Base-by-base conservation (phyloP, 2,888 invertebrate genomes). In the Meiosimyza platycephala region DNA sequence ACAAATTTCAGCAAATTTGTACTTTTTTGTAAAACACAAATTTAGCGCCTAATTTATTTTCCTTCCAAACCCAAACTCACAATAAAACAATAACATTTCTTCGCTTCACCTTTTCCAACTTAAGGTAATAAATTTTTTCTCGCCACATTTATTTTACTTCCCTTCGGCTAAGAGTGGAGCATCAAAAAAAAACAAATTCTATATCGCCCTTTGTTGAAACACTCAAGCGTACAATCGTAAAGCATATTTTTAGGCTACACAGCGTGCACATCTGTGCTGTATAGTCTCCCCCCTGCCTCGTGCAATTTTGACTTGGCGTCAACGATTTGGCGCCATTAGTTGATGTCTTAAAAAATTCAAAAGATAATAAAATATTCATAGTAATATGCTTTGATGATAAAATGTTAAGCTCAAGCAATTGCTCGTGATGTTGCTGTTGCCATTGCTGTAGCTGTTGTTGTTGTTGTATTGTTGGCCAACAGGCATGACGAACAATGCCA, bases 281-380 rank as follows among this genome's bases (percentile, higher is more conserved):
- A 22, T 1, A 22, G 15, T 28, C 16, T 5, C 28, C 57, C 28
- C 12, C 57, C 22, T 16, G 22, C 22, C 13, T 28, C 22, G 2
- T 15, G 18, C 22, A 28, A 28, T 57, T 57, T 16, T 13, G 9
- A 18, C 48, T 22, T 55, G 63, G 57, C 64, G 70, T 71, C 72
- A 74, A 72, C 73, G 69, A 72, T 70, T 75, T 75, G 73, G 72
- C 70, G 72, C 75, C 72, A 75, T 75, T 73, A 72, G 75, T 72
- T 71, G 70, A 72, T 50, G 69, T 55, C 72, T 70, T 80, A 79
- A 76, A 80, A 82, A 79, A 82, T 78, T 80, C 70, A 80, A 80
- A 80, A 82, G 81, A 80, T 82, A 82, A 82, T 83, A 83, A 82
- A 83, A 83, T 83, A 82, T 82, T 82, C 82, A 82, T 82, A 81